phyloP scores from a whole-genome alignment of 2,888 invertebrate species.

The Cheilosia grossa region DNA sequence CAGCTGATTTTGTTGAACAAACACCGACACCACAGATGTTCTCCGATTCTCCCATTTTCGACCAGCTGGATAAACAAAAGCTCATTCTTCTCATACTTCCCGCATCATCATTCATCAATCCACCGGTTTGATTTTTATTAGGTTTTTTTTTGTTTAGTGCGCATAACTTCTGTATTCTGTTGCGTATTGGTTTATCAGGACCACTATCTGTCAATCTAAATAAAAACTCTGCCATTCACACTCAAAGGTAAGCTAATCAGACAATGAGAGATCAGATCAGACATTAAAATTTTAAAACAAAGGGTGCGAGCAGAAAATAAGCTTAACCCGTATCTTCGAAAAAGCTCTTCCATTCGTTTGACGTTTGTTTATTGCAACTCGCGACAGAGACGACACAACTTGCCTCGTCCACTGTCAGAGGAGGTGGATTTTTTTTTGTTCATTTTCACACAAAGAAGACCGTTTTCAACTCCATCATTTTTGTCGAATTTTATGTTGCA shows the following conservation, averaged over 20 bases:
- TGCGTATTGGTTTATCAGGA: background rate
- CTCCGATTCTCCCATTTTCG: conserved; percentile 60
- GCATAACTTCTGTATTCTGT: conserved; percentile 4
- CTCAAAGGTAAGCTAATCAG: conserved; percentile 19
- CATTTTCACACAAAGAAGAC: conserved; percentile 58
- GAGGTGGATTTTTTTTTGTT: conserved; percentile 58
- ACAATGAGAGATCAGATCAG: too few species aligned
- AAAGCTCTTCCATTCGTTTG: conserved; percentile 49
- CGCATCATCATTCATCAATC: background rate
- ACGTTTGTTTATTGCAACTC: conserved; percentile 46
- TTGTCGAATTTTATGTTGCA: conserved; percentile 63
- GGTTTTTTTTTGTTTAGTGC: background rate
- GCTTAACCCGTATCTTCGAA: conserved; percentile 54
- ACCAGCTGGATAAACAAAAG: conserved; percentile 64
- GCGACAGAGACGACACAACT: conserved; percentile 21
- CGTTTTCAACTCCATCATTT: conserved; percentile 55
- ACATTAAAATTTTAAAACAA: background rate
- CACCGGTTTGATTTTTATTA: conserved; percentile 36
- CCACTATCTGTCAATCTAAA: background rate
- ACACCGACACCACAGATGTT: conserved; percentile 51
- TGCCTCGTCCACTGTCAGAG: conserved; percentile 38
- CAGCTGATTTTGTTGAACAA: conserved; percentile 65
- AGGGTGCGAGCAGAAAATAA: background rate
- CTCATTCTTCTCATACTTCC: conserved; percentile 29
- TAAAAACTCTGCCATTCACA: background rate